Conservation (phyloP, 1,140 invertebrate species). For the Ganaspis sp. region DNA sequence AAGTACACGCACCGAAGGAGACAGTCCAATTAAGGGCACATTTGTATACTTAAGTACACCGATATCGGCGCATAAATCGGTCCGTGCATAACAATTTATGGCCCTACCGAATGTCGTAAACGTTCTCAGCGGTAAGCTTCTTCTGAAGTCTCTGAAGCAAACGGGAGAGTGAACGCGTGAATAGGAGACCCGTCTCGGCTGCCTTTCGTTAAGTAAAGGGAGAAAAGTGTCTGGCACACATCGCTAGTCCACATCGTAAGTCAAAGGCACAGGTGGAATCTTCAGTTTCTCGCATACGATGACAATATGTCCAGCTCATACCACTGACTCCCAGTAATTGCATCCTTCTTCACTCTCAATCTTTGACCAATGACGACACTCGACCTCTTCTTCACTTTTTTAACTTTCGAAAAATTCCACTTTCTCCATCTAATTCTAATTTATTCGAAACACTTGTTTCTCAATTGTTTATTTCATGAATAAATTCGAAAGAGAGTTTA, state of each 20-base stretch:
- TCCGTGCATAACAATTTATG: constrained; percentile 63
- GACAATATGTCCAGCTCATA: neutral
- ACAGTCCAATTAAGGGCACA: constrained; percentile 69
- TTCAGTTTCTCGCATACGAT: neutral
- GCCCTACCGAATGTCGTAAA: constrained; percentile 67
- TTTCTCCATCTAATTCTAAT: neutral
- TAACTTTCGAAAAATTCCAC: neutral
- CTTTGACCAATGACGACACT: neutral
- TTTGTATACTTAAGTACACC: constrained; percentile 67
- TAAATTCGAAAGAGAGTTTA: neutral
- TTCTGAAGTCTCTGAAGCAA: constrained; percentile 40
- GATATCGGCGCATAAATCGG: constrained; percentile 69
- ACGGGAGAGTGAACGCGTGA: constrained; percentile 25
- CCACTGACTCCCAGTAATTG: neutral
- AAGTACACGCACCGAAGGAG: constrained; percentile 54
- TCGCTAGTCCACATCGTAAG: constrained; percentile 16
- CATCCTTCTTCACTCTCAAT: neutral
- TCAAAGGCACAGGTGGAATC: constrained; percentile 9
- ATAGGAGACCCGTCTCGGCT: constrained; percentile 31
- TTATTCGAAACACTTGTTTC: neutral
- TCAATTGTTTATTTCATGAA: neutral
- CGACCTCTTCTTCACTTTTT: neutral
- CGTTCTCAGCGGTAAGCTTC: constrained; percentile 45
- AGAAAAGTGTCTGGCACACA: constrained; percentile 18
- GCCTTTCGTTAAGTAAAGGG: constrained; percentile 16